These are phyloP conservation scores for Rhorus exstirpatorius DNA, from an alignment of 2,888 invertebrate genomes.

Conservation along the genomic window DNA sequence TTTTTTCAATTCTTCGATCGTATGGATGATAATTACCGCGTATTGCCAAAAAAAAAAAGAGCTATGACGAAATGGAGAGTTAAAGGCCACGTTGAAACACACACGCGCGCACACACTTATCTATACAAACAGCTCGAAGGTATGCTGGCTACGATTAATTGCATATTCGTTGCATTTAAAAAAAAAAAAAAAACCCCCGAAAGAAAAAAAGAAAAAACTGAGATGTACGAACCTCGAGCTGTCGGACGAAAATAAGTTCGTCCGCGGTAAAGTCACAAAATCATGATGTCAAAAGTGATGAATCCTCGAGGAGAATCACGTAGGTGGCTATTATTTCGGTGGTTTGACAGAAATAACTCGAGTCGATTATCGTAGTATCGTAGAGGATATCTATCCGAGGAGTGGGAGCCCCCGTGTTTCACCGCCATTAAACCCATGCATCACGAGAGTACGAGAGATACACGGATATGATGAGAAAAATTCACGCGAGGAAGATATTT, in stretches of 20 bases:
- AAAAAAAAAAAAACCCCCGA: not conserved
- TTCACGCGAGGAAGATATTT: not conserved
- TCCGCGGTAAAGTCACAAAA: conserved; percentile 49
- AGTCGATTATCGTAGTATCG: conserved; percentile 23
- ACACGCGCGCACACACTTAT: conserved; percentile 1
- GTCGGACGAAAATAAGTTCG: conserved; percentile 55
- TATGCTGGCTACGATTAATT: conserved; percentile 8
- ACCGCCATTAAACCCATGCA: conserved; percentile 44
- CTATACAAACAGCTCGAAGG: not conserved
- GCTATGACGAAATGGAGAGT: not conserved
- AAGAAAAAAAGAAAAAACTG: conserved; percentile 1
- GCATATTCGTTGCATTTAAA: conserved; percentile 38
- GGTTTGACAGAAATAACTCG: conserved; percentile 64
- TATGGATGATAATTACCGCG: not conserved
- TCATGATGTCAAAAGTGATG: conserved; percentile 44
- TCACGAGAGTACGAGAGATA: conserved; percentile 13
- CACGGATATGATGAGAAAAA: not conserved
- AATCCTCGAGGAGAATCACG: conserved; percentile 35
- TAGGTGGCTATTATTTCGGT: conserved; percentile 63
- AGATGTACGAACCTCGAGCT: conserved; percentile 58
- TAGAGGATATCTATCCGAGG: conserved; percentile 28
- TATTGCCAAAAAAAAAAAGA: not conserved
- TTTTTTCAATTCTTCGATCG: conserved; percentile 2
- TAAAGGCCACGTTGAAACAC: not conserved
- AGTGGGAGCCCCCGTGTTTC: conserved; percentile 36